These are phyloP conservation scores for Alloplasta piceator DNA, from an alignment of 2,888 invertebrate genomes.

Conservation along the genomic window DNA sequence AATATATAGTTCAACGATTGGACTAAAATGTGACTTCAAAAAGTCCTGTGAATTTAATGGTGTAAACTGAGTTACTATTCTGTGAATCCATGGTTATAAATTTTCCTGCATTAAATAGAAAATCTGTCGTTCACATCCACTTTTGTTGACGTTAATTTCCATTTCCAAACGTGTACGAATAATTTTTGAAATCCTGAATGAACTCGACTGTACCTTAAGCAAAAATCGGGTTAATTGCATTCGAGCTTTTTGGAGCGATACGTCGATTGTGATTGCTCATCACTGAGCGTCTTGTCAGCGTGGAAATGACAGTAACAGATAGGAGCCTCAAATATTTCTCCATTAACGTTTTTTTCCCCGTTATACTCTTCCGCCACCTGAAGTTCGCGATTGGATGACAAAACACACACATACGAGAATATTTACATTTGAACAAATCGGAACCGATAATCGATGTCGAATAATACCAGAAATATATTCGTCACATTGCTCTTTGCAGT, in stretches of 20 bases:
- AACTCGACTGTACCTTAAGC: no score
- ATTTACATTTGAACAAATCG: conserved; percentile 46
- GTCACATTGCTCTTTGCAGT: conserved; percentile 29
- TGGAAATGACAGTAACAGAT: no score
- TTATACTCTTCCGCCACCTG: conserved; percentile 20
- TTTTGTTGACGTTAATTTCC: no score
- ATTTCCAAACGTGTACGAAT: no score
- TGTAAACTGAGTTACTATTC: no score
- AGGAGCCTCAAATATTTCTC: conserved; percentile 12
- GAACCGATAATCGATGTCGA: conserved; percentile 59
- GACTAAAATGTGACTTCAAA: no score
- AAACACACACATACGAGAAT: conserved; percentile 34
- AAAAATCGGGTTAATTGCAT: neutral
- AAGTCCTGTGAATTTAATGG: no score
- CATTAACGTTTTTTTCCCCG: conserved; percentile 9
- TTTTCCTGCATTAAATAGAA: no score
- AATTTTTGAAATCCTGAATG: no score
- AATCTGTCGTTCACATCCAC: no score
- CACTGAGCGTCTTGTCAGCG: neutral
- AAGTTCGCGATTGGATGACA: conserved; percentile 55
- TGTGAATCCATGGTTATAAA: no score
- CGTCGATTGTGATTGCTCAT: neutral
- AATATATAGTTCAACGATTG: no score
- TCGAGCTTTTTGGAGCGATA: neutral
- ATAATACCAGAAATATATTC: conserved; percentile 49